Conservation (phyloP, 2,797 vertebrate species). For the Notamacropus eugenii region DNA sequence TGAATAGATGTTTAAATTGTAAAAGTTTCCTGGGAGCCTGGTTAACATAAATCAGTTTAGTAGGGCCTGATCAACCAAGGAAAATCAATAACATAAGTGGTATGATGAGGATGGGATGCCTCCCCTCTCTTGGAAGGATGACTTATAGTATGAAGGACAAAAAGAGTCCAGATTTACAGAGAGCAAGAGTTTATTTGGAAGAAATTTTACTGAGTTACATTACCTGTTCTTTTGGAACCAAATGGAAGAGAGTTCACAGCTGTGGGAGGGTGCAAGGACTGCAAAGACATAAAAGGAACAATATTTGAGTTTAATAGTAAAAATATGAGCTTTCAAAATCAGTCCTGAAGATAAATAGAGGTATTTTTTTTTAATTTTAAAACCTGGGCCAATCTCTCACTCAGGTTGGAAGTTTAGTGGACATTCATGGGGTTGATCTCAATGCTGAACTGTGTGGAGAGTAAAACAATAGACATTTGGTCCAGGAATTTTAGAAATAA, state of each 20-base stretch:
- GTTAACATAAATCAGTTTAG: not conserved
- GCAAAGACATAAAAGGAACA: constrained; percentile 8
- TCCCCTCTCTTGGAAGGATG: not conserved
- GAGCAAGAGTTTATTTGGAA: not conserved
- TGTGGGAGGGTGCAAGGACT: constrained; percentile 31
- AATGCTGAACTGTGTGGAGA: not conserved
- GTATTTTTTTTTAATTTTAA: no score
- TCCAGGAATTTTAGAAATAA: no score
- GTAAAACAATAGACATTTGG: not conserved
- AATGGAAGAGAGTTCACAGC: not conserved
- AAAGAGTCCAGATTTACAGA: not conserved
- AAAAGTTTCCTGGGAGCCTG: not conserved
- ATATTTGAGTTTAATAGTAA: constrained; percentile 30
- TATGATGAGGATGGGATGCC: no score
- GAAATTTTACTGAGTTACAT: constrained; percentile 27
- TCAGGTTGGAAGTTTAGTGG: no score
- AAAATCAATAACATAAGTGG: not conserved
- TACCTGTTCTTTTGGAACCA: constrained; percentile 38
- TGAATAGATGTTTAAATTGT: no score
- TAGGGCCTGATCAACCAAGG: not conserved
- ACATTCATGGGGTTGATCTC: no score
- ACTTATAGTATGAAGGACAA: not conserved
- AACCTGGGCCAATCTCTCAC: no score
- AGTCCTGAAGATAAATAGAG: not conserved
- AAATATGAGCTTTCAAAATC: not conserved